These are phyloP conservation scores for Noctua janthina DNA, from an alignment of 2,888 invertebrate genomes.

Conservation along the genomic window DNA sequence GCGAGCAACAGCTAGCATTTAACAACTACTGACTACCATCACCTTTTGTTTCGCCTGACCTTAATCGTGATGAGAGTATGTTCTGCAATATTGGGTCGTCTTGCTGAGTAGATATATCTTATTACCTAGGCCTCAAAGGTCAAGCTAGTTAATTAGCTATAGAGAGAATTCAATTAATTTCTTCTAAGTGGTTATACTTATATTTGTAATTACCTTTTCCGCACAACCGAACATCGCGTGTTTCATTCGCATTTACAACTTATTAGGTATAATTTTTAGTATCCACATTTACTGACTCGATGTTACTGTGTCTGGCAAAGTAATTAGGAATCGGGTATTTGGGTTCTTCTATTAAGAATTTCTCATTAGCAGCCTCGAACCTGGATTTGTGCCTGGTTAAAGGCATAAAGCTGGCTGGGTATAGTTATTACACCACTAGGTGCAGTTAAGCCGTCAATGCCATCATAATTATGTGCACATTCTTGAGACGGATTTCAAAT, in stretches of 20 bases:
- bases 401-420: background rate
- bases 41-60: background rate
- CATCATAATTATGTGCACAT: no score
- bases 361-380: background rate
- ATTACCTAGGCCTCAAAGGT: background rate
- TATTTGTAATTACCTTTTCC: constrained; percentile 29
- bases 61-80: background rate
- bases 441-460: no score
- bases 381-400: background rate
- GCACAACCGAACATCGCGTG: constrained; percentile 33
- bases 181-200: constrained; percentile 18
- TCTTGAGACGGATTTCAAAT: background rate
- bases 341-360: background rate
- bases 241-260: background rate
- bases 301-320: background rate
- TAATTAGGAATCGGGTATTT: no score
- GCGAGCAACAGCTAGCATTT: no score
- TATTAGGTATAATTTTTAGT: background rate
- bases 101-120: no score
- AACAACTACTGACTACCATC: no score
- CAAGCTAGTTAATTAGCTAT: constrained; percentile 10
- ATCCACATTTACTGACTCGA: background rate
- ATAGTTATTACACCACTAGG: background rate
- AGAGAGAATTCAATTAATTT: constrained; percentile 8
- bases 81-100: background rate